Conservation (phyloP, 2,797 vertebrate species). For the Neosalanx taihuensis region DNA sequence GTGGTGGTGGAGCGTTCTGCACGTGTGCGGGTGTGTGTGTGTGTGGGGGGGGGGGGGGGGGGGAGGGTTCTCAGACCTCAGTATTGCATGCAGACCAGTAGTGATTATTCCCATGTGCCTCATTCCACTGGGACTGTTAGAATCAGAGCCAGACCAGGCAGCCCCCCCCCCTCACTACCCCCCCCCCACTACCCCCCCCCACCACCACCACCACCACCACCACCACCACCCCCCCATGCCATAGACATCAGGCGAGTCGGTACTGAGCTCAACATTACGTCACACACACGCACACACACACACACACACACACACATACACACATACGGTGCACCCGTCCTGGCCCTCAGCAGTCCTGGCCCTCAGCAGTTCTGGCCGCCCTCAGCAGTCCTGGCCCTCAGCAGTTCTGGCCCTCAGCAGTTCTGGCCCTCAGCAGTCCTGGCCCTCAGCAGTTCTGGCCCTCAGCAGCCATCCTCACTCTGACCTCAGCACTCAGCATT, state of each 20-base stretch:
- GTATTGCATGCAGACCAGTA: slow-evolving; percentile 47
- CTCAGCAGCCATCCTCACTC: slow-evolving; percentile 9
- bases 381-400: too few species aligned
- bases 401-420: too few species aligned
- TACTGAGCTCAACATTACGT: background rate
- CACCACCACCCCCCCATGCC: slow-evolving; percentile 21
- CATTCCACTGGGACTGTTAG: slow-evolving; percentile 48
- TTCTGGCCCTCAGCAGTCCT: too few species aligned
- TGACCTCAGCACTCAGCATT: slow-evolving; percentile 19
- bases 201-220: too few species aligned
- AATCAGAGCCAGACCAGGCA: slow-evolving; percentile 43
- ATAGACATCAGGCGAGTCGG: background rate
- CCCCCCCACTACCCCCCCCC: too few species aligned
- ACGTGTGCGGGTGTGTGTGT: slow-evolving; percentile 30
- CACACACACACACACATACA: slow-evolving; percentile 4
- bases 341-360: background rate
- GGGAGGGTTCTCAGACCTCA: slow-evolving; percentile 38
- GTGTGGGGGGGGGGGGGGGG: slow-evolving; percentile 7
- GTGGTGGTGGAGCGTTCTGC: background rate
- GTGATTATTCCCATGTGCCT: slow-evolving; percentile 70
- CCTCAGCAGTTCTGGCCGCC: too few species aligned
- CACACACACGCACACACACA: background rate
- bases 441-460: background rate
- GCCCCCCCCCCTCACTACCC: background rate
- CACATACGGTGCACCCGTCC: background rate